Evolutionary conservation across 2,888 invertebrate species (phyloP), one percentile per base, ranked within the genome.

Genomic region (Hirtodrosophila duncani): DNA sequence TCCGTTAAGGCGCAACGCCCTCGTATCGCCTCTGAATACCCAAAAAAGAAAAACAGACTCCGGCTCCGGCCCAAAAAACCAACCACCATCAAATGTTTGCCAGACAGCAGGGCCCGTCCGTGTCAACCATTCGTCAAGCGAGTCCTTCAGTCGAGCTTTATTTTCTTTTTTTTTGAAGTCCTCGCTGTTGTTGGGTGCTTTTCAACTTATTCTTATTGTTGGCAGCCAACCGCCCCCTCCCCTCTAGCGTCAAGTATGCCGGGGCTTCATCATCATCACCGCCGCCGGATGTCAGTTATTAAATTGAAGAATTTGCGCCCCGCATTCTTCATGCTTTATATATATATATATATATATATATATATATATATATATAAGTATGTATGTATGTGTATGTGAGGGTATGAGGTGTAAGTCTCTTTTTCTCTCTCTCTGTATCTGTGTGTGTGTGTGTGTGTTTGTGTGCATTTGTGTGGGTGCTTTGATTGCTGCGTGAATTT

Each of bases 231-330:
- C 9, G 9, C 37, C 21, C 10, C 23, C 24, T 10, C 11, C 27
- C 13, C 11, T 4, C 8, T 17, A 34, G 26, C 11, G 3, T n/a
- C 8, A 21, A 10, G 33, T 23, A 41, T 67, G 26, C 17, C 37
- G n/a, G n/a, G n/a, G n/a, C n/a, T n/a, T n/a, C n/a, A 50, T 20
- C 38, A 23, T 61, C 42, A 39, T 39, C 58, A 58, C 56, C 57
- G 81, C 78, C 81, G 67, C 52, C 75, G 78, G 66, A 82, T 78
- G 78, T 61, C 62, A 63, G 82, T 77, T 77, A 77, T 82, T 77
- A 82, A 81, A 77, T 77, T 82, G 82, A 82, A 78, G 82, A 75
- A 77, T 77, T 77, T 82, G 74, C 74, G 49, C 74, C 69, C 72
- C 39, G 58, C 50, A 46, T 65, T 36, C 55, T 34, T 29, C 49